Base-by-base conservation (phyloP, 2,888 invertebrate species). In the Heteropelma amictum region DNA sequence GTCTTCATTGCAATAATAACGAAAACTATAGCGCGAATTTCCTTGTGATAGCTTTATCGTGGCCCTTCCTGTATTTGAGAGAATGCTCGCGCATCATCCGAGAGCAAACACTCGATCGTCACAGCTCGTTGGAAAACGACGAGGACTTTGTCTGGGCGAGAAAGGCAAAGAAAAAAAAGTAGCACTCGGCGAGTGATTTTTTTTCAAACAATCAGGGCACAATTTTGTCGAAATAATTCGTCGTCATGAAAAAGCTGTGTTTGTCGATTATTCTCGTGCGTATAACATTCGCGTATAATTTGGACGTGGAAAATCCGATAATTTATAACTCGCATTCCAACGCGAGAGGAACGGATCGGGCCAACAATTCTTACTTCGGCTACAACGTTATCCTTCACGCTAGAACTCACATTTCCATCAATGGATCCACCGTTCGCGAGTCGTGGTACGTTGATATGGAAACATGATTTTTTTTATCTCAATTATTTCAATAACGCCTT, bases 11-110 rank as follows among this genome's bases (percentile, higher is more conserved):
- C 33, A 45, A 58, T 70, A 21, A 17, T 61, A 53, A 12, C 3
- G 40, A 40, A 40, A 30, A 28, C 2, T 17, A 3, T 17, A n/a
- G 3, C 21, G n/a, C 35, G 26, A 10, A 40, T 28, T 45, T 65
- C 45, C 67, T 53, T 42, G 47, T 47, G 82, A 81, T 81, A 80
- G 71, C 53, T 53, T 83, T 85, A 85, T 85, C 85, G 21, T 33
- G 7, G 40, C 51, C 33, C 77, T 81, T 85, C 83, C 85, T 81
- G 82, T 72, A 54, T 60, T 56, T 74, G 56, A 64, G 35, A 49
- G 47, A 53, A 68, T 42, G 42, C 42, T 53, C 61, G 54, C 68
- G 23, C 7, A 21, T 21, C n/a, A 47, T 35, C 45, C 10, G 28
- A 28, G 23, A 28, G 21, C 40, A 38, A 30, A 38, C 49, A 26